A percentile compares a stretch with the other conserved stretches of the same genome.
phyloP scores from a whole-genome alignment of 37 sponge, comb jelly and placozoan genomes.

The Spongilla lacustris region DNA sequence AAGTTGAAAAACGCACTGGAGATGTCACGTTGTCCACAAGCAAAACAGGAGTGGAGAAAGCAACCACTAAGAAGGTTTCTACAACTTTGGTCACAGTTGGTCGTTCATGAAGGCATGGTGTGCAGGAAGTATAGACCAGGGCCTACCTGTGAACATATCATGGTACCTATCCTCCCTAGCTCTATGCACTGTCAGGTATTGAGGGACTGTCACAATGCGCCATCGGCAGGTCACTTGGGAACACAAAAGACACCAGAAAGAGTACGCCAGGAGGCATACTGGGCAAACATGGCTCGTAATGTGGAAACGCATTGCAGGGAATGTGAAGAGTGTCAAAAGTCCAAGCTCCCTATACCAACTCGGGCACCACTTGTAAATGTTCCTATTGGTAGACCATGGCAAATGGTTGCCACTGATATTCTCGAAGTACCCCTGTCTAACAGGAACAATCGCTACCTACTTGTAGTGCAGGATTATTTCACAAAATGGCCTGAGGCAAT shows the following conservation, averaged over 20 bases:
- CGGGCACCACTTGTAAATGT: conserved; percentile 27
- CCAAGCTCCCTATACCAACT: conserved; percentile 29
- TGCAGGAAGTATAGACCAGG: conserved; percentile 23
- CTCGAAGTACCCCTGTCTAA: conserved; percentile 35
- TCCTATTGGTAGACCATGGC: conserved; percentile 19
- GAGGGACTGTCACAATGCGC: conserved; percentile 15
- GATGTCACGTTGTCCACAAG: no score
- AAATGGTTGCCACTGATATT: conserved; percentile 39
- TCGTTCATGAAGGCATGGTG: conserved; percentile 17
- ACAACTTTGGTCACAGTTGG: conserved; percentile 41
- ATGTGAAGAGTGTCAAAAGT: conserved; percentile 33
- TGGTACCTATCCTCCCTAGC: conserved; percentile 27
- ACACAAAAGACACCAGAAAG: conserved; percentile 47
- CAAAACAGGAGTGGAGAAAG: not conserved
- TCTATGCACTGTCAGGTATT: not conserved
- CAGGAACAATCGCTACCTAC: conserved; percentile 17
- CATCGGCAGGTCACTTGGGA: conserved; percentile 37
- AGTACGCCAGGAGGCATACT: conserved; percentile 25
- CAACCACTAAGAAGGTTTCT: conserved; percentile 20
- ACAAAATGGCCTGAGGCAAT: conserved; percentile 33
- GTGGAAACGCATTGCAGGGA: conserved; percentile 17
- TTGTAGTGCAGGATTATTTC: conserved; percentile 35
- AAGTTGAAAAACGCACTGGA: not conserved
- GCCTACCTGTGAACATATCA: conserved; percentile 14
- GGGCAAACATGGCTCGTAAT: conserved; percentile 39